phyloP scores from a whole-genome alignment of 2,888 invertebrate genomes.

The Chymomyza caudatula region DNA sequence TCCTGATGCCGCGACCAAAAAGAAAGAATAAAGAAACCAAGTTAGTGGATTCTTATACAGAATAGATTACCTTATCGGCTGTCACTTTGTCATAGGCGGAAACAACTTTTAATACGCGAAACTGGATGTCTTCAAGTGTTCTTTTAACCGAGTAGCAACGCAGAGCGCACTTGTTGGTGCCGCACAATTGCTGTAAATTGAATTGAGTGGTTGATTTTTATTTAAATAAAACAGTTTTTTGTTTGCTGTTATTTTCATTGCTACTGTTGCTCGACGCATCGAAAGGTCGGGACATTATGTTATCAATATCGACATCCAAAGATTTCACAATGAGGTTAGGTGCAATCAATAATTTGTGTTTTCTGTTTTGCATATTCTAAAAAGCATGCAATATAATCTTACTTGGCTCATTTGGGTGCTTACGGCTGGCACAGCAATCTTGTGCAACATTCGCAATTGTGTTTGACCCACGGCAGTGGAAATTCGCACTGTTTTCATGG shows the following conservation, averaged over 20 bases:
- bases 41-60: constrained; percentile 46
- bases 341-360: constrained; percentile 20
- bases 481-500: constrained; percentile 57
- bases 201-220: not conserved
- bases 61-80: constrained; percentile 85
- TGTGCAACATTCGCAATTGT: constrained; percentile 74
- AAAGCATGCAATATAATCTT: constrained; percentile 27
- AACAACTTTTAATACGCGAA: constrained; percentile 92
- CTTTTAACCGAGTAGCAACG: constrained; percentile 78
- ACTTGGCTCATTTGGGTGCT: constrained; percentile 60
- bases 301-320: constrained; percentile 13
- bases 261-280: not conserved
- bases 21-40: constrained; percentile 57
- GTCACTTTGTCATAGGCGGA: constrained; percentile 93
- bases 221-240: not conserved
- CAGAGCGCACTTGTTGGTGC: constrained; percentile 19
- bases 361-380: not conserved
- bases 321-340: constrained; percentile 67
- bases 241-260: no score
- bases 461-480: constrained; percentile 54
- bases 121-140: constrained; percentile 83
- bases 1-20: constrained; percentile 63
- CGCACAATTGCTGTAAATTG: constrained; percentile 12
- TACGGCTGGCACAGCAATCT: constrained; percentile 66
- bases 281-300: not conserved